Evolutionary conservation across 2,797 vertebrate species (phyloP).

Genomic region (Dromococcyx pavoninus): DNA sequence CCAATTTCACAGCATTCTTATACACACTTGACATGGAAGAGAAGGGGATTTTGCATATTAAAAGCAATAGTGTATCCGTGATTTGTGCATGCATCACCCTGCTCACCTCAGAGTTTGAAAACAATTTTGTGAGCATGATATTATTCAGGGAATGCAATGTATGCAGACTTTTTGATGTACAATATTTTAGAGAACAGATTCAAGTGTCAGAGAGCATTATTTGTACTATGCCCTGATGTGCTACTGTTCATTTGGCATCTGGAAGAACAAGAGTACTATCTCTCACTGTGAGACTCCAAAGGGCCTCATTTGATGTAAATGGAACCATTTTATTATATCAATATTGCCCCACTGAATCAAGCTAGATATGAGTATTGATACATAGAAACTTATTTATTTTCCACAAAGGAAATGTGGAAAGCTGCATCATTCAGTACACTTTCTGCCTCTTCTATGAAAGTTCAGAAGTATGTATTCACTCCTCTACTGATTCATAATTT

Average conservation of each 20-base stretch:
- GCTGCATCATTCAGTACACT: neutral
- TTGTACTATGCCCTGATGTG: constrained; percentile 31
- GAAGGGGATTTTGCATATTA: constrained; percentile 60
- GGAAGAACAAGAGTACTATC: neutral
- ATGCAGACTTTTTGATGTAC: constrained; percentile 19
- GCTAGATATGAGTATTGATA: constrained; percentile 29
- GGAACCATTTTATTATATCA: constrained; percentile 36
- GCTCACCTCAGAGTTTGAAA: constrained; percentile 39
- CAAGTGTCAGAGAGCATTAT: constrained; percentile 29
- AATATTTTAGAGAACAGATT: constrained; percentile 34
- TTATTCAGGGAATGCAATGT: neutral
- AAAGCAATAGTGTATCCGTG: constrained; percentile 38
- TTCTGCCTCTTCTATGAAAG: neutral
- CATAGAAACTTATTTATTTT: constrained; percentile 2
- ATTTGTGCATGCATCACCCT: neutral
- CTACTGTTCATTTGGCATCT: constrained; percentile 10
- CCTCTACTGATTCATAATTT: neutral
- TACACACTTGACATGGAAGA: neutral
- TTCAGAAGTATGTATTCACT: neutral
- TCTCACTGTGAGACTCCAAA: constrained; percentile 18
- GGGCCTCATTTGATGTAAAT: constrained; percentile 32
- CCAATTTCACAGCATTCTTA: constrained; percentile 19
- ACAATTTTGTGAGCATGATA: constrained; percentile 13
- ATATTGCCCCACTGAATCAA: constrained; percentile 34
- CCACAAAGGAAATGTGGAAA: neutral